These are phyloP conservation scores for Petrocephalus schoutedeni DNA, from an alignment of 2,797 vertebrate genomes.

Conservation along the genomic window DNA sequence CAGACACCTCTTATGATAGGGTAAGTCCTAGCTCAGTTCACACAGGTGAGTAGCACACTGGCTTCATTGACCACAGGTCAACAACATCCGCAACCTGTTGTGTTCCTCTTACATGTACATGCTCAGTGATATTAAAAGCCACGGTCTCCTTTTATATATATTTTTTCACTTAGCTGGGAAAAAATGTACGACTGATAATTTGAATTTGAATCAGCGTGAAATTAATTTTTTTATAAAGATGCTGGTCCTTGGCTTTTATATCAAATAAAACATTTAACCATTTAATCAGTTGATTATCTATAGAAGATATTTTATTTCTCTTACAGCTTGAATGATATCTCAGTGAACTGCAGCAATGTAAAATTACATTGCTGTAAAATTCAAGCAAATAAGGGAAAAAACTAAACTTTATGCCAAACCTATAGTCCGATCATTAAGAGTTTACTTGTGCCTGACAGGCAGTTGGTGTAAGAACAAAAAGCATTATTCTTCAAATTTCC, in stretches of 20 bases:
- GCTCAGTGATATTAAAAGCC: constrained; percentile 65
- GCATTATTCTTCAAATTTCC: not conserved
- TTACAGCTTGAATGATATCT: not conserved
- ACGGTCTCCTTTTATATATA: constrained; percentile 42
- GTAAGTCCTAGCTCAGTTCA: constrained; percentile 64
- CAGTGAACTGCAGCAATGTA: not conserved
- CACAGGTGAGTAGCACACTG: constrained; percentile 56
- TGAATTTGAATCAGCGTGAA: constrained; percentile 13
- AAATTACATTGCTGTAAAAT: not conserved
- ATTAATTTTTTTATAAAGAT: not conserved
- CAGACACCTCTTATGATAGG: constrained; percentile 70
- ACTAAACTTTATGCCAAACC: not conserved
- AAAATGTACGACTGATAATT: not conserved
- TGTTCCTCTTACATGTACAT: constrained; percentile 55
- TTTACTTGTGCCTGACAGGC: not conserved
- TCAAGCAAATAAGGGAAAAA: not conserved
- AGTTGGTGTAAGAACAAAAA: not conserved
- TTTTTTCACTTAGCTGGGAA: not conserved
- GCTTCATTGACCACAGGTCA: constrained; percentile 38
- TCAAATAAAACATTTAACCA: constrained; percentile 52
- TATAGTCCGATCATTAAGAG: not conserved
- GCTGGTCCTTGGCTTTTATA: constrained; percentile 65
- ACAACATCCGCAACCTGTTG: constrained; percentile 50
- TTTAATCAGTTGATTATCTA: constrained; percentile 58
- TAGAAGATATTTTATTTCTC: constrained; percentile 53